These are phyloP conservation scores for Euura saliciscinereae DNA, from an alignment of 1,140 invertebrate species.

Conservation along the genomic window DNA sequence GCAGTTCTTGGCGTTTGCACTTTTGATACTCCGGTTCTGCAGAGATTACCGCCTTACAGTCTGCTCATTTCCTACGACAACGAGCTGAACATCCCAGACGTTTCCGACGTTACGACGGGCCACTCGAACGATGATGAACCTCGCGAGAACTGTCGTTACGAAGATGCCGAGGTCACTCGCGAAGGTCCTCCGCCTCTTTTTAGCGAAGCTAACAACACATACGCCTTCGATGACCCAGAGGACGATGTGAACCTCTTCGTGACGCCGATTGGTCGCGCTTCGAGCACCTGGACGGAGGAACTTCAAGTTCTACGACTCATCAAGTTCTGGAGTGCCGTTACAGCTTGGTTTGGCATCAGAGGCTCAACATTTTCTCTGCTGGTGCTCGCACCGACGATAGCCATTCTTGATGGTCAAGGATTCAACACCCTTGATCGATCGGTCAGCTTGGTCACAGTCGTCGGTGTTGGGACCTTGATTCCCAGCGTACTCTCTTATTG, in stretches of 20 bases:
- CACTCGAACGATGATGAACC: not conserved
- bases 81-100: constrained; percentile 30
- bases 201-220: constrained; percentile 22
- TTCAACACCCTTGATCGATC: constrained; percentile 1
- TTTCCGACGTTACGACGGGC: constrained; percentile 15
- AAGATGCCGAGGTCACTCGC: constrained; percentile 21
- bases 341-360: constrained; percentile 36
- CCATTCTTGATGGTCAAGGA: not conserved
- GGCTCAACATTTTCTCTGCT: not conserved
- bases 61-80: constrained; percentile 40
- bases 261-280: constrained; percentile 18
- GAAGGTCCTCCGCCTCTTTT: constrained; percentile 20
- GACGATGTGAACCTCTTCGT: constrained; percentile 39
- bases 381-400: not conserved
- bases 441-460: constrained; percentile 25
- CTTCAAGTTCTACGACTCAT: constrained; percentile 27
- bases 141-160: constrained; percentile 9
- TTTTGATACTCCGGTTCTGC: constrained; percentile 29
- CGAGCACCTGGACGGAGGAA: constrained; percentile 34
- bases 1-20: constrained; percentile 36
- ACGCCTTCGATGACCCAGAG: constrained; percentile 32
- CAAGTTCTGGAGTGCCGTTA: constrained; percentile 37
- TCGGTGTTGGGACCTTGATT: constrained; percentile 33
- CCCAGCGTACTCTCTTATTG: constrained; percentile 33
- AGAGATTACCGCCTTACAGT: constrained; percentile 27